Percentiles rank a stretch among this genome's conserved stretches.
These are phyloP conservation scores for Chanos chanos DNA, from an alignment of 2,797 vertebrate genomes.

Conservation along the genomic window DNA sequence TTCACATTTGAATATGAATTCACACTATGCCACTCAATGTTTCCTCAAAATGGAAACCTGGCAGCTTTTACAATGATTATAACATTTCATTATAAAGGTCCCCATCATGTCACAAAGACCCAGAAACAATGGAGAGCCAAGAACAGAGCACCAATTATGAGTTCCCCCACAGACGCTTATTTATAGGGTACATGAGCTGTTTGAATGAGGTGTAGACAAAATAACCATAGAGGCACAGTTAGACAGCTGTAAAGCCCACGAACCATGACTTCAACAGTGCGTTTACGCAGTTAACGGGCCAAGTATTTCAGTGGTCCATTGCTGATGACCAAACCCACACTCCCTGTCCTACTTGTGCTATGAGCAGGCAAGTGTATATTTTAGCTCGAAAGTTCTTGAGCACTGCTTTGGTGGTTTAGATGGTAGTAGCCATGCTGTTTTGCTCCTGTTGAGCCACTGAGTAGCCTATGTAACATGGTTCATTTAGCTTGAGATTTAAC, in stretches of 20 bases:
- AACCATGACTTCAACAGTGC: background rate
- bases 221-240: background rate
- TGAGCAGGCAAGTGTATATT: too few relatives aligned
- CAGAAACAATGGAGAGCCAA: constrained; percentile 16
- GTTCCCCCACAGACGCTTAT: constrained; percentile 8
- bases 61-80: constrained; percentile 12
- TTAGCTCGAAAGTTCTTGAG: too few relatives aligned
- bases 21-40: background rate
- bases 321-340: too few relatives aligned
- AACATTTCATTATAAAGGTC: constrained; percentile 15
- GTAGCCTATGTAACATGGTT: too few relatives aligned
- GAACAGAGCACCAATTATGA: constrained; percentile 21
- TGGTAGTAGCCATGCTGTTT: too few relatives aligned
- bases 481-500: too few relatives aligned
- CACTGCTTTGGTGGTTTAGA: too few relatives aligned
- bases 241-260: constrained; percentile 1
- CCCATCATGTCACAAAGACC: constrained; percentile 7
- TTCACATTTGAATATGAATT: constrained; percentile 7
- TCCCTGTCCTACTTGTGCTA: too few relatives aligned
- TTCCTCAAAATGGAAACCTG: background rate
- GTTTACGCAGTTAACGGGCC: background rate
- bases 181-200: constrained; percentile 12
- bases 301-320: background rate
- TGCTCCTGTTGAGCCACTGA: too few relatives aligned
- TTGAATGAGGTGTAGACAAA: constrained; percentile 11